Evolutionary conservation across 2,888 invertebrate species (phyloP).

Genomic region (Spatulosminthurus flaviceps): DNA sequence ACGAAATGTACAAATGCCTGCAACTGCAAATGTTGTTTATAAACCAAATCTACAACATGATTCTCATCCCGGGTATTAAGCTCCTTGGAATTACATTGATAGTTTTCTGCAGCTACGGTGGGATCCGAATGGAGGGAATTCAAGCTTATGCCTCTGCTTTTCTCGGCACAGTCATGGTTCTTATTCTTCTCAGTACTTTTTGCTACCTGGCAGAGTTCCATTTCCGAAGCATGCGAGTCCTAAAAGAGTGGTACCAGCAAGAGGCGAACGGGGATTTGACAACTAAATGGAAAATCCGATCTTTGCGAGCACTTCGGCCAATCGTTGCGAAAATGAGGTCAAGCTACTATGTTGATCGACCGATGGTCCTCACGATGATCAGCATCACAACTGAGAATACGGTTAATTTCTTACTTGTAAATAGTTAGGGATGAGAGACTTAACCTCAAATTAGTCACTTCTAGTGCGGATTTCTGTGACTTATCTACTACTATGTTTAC

Average conservation of each 20-base stretch:
- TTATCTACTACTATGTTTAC: too few species aligned
- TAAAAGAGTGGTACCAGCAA: not conserved
- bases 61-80: not conserved
- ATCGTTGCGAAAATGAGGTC: not conserved
- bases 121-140: not conserved
- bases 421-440: too few species aligned
- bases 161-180: not conserved
- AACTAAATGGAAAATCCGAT: not conserved
- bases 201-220: constrained; percentile 6
- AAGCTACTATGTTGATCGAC: not conserved
- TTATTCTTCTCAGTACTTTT: too few species aligned
- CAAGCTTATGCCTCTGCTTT: not conserved
- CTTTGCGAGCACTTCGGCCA: not conserved
- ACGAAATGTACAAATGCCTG: not conserved
- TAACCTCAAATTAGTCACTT: too few species aligned
- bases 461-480: too few species aligned
- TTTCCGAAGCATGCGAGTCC: not conserved
- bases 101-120: not conserved
- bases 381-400: not conserved
- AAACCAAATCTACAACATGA: not conserved
- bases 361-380: not conserved
- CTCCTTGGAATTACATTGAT: not conserved
- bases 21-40: not conserved
- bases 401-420: not conserved
- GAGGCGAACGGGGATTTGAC: not conserved